A percentile compares a stretch with the other conserved stretches of the same genome.
Evolutionary conservation across 2,888 invertebrate species (phyloP).

Genomic region (Venusia cambrica): DNA sequence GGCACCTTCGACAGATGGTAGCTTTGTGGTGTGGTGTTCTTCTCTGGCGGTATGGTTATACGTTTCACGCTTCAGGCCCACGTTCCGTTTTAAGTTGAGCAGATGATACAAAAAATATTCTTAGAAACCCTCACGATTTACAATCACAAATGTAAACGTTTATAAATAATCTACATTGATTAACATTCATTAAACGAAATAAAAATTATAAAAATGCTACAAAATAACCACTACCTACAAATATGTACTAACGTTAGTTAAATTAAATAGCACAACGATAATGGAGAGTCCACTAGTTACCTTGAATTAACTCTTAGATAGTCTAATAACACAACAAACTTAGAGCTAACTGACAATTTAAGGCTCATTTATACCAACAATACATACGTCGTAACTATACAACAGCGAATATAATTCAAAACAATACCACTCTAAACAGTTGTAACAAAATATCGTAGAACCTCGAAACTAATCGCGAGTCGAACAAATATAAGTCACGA

Average conservation of each 20-base stretch:
- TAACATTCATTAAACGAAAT: conserved; percentile 52
- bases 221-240: conserved; percentile 37
- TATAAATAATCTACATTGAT: conserved; percentile 65
- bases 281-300: conserved; percentile 46
- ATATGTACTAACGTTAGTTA: conserved; percentile 38
- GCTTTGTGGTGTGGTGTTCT: no score
- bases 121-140: conserved; percentile 55
- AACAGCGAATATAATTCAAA: conserved; percentile 74
- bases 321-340: conserved; percentile 65
- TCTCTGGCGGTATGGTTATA: no score
- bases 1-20: conserved; percentile 18
- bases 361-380: conserved; percentile 69
- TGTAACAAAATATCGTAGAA: conserved; percentile 57
- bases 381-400: conserved; percentile 63
- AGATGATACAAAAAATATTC: conserved; percentile 74
- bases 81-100: conserved; percentile 75
- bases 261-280: conserved; percentile 51
- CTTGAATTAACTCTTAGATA: conserved; percentile 52
- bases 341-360: conserved; percentile 65
- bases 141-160: conserved; percentile 58
- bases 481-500: conserved; percentile 41
- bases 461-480: conserved; percentile 63
- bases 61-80: conserved; percentile 53
- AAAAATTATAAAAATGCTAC: conserved; percentile 46
- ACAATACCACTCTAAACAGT: conserved; percentile 63